A percentile compares a stretch with the other conserved stretches of the same genome.
phyloP scores from a whole-genome alignment of 2,113 vertebrate genomes.

The Pedionomus torquatus region DNA sequence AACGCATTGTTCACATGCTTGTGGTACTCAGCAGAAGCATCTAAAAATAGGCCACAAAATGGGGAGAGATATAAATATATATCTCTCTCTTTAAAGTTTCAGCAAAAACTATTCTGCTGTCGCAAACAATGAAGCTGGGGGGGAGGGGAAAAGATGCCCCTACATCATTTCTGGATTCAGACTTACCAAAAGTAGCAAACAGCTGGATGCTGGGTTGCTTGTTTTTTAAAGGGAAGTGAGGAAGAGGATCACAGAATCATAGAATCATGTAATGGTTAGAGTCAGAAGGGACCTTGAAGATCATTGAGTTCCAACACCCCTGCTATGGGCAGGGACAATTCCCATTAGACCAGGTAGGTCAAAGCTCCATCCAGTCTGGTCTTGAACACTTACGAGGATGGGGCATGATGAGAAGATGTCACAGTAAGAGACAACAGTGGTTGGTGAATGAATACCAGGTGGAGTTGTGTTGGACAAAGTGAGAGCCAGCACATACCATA shows the following conservation, averaged over 20 bases:
- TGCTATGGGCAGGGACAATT: no score
- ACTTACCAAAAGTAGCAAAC: neutral
- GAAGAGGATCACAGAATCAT: neutral
- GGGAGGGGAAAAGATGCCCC: neutral
- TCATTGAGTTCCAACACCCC: no score
- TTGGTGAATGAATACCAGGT: neutral
- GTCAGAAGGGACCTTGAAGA: no score
- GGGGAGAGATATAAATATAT: neutral
- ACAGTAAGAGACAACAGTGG: neutral
- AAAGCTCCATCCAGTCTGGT: no score
- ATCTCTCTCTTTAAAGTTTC: neutral
- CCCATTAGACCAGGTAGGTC: no score
- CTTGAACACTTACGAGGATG: no score
- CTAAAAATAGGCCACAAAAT: constrained; percentile 12
- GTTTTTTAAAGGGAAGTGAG: neutral
- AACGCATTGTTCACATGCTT: neutral
- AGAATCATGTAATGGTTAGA: no score
- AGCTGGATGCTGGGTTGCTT: neutral
- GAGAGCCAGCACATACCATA: neutral
- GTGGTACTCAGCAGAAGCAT: neutral
- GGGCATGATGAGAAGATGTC: neutral
- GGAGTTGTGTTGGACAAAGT: neutral
- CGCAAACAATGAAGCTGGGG: neutral
- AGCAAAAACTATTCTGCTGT: neutral
- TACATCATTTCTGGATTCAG: neutral